Percentiles rank a stretch among this genome's conserved stretches.
Conservation (phyloP, 64 coral and sea anemone genomes). For the Stylophora pistillata region DNA sequence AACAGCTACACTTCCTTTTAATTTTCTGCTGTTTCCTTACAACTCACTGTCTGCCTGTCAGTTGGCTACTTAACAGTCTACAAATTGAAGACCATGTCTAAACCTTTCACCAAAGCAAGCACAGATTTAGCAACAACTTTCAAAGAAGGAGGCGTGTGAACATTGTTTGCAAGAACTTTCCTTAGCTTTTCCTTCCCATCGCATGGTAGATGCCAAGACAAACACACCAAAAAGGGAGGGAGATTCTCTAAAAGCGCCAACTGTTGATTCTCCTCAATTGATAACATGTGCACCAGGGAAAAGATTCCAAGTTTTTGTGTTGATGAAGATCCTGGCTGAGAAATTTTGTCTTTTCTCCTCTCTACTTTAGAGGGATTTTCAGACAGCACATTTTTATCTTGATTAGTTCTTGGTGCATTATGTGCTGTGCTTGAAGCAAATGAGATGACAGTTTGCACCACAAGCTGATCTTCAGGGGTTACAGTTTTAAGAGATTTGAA, state of each 20-base stretch:
- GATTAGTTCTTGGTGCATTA: background rate
- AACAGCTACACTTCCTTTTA: too few relatives aligned
- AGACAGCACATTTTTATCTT: background rate
- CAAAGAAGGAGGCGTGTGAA: slow-evolving; percentile 10
- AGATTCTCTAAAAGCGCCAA: slow-evolving; percentile 35
- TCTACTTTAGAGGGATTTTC: background rate
- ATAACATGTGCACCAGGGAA: slow-evolving; percentile 27
- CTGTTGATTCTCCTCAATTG: slow-evolving; percentile 14
- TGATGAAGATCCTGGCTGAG: slow-evolving; percentile 35
- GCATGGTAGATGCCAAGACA: slow-evolving; percentile 43
- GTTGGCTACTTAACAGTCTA: background rate
- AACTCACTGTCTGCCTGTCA: too few relatives aligned
- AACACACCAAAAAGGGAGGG: slow-evolving; percentile 22
- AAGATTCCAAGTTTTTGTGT: slow-evolving; percentile 47
- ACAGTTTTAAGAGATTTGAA: background rate
- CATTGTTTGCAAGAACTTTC: background rate
- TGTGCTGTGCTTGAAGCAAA: background rate
- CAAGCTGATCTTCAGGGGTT: background rate
- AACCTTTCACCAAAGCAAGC: slow-evolving; percentile 38
- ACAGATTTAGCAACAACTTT: slow-evolving; percentile 31
- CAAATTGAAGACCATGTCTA: slow-evolving; percentile 2
- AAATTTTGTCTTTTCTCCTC: background rate
- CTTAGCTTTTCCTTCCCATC: background rate
- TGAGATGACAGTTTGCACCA: too few relatives aligned
- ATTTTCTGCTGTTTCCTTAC: too few relatives aligned